phyloP scores from a whole-genome alignment of 2,888 invertebrate genomes.

The Scaptomyza flava region DNA sequence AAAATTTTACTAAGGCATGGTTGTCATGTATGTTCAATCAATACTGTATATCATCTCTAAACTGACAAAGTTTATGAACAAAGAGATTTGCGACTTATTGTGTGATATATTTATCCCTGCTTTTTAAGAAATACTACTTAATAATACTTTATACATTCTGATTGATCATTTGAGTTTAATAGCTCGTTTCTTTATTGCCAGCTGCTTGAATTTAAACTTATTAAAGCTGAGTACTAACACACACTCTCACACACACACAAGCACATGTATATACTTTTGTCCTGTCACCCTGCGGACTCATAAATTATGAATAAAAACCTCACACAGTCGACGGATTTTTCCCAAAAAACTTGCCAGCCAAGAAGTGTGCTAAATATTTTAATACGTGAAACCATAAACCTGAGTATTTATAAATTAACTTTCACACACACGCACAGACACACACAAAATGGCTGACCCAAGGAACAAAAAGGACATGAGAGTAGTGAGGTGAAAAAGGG shows the following conservation, averaged over 20 bases:
- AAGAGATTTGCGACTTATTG: no score
- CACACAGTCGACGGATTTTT: conserved; percentile 43
- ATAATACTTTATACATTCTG: no score
- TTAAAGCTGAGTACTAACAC: conserved; percentile 20
- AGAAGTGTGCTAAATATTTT: conserved; percentile 77
- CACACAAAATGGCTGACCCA: conserved; percentile 50
- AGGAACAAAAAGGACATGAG: conserved; percentile 30
- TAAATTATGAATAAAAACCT: conserved; percentile 67
- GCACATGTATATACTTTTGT: conserved; percentile 14
- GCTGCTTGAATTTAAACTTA: conserved; percentile 29
- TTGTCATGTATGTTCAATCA: no score
- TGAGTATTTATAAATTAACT: conserved; percentile 74
- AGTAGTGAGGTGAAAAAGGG: neutral
- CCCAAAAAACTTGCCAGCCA: conserved; percentile 36
- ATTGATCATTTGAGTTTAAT: no score
- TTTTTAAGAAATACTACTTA: no score
- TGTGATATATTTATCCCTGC: no score
- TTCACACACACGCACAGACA: conserved; percentile 24
- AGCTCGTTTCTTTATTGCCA: conserved; percentile 9
- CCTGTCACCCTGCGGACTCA: conserved; percentile 61
- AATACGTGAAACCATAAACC: conserved; percentile 74
- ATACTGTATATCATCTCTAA: no score
- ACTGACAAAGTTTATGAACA: no score
- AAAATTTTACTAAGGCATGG: neutral
- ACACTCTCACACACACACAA: conserved; percentile 15